Base-by-base conservation (phyloP, 2,113 vertebrate genomes). In the Carassius gibelio region DNA sequence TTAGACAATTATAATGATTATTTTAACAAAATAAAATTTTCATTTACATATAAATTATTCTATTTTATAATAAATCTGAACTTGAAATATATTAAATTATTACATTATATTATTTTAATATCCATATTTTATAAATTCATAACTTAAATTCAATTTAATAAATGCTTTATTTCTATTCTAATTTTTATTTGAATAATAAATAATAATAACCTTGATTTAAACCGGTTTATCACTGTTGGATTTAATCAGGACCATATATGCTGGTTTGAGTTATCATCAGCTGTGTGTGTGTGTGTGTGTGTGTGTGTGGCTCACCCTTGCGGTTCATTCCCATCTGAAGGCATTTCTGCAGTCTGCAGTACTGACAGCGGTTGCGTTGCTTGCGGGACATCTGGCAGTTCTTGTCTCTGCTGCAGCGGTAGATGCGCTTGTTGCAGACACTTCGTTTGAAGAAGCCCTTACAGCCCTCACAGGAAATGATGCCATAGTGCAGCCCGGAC, bases 251-350 rank as follows among this genome's bases (percentile, higher is more conserved):
- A 26, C 11, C 3, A 26, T 3, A 26, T 5, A 6, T 68, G 64
- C 30, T 69, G 30, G 7, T 69, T 19, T 69, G 34, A 69, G 36
- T 69, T 2, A 69, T 19, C 66, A 69, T 36, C 15, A 19, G 3
- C 3, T 79, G 8, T 77, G 11, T 52, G 68, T 23, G 38, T 48
- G 42, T 75, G 72, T 52, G 72, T 52, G 19, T 75, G 48, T 76
- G 48, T 19, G n/a, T 52, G 75, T 4, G 2, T 3, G 9, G 21
- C 91, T 91, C 92, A 99, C 98, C 98, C 96, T 99, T 99, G 62
- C 97, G 94, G 92, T 99, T 99, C 98, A 99, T 99, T 61, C 98
- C 98, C 98, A 99, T 99, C 92, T 99, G 97, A 79, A 99, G 96
- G 94, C 98, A 99, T 90, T 99, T 99, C 93, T 99, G 98, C 90